Conservation (phyloP, 2,797 vertebrate species). For the Pangasius mekongensis region DNA sequence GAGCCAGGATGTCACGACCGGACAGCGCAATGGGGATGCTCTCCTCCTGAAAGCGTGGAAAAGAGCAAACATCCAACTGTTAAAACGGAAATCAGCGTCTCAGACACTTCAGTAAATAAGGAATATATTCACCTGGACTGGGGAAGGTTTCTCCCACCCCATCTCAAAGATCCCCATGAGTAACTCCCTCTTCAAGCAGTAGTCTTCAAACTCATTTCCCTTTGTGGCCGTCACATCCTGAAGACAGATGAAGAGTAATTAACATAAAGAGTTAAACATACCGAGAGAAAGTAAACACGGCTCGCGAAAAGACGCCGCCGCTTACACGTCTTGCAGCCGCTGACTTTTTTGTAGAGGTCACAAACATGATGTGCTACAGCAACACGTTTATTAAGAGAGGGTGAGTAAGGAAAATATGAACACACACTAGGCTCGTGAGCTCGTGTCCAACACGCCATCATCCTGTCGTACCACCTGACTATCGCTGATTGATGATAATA, state of each 20-base stretch:
- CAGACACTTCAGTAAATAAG: not conserved
- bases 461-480: no score
- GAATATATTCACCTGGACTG: conserved; percentile 74
- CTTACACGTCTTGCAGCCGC: no score
- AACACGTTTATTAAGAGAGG: no score
- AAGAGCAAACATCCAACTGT: not conserved
- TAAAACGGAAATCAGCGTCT: not conserved
- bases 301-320: no score
- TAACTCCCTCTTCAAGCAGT: conserved; percentile 82
- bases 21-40: conserved; percentile 84
- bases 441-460: no score
- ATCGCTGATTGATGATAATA: no score
- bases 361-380: no score
- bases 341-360: no score
- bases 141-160: conserved; percentile 85
- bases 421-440: no score
- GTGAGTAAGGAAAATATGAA: no score
- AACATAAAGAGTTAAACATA: not conserved
- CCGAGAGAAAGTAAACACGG: not conserved
- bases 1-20: conserved; percentile 80
- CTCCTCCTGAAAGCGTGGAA: conserved; percentile 72
- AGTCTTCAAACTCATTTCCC: conserved; percentile 86
- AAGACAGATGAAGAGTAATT: not conserved
- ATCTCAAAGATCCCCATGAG: conserved; percentile 86
- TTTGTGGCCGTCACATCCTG: conserved; percentile 83